Evolutionary conservation across 2,113 vertebrate genomes (phyloP).

Genomic region (Eptatretus burgeri): DNA sequence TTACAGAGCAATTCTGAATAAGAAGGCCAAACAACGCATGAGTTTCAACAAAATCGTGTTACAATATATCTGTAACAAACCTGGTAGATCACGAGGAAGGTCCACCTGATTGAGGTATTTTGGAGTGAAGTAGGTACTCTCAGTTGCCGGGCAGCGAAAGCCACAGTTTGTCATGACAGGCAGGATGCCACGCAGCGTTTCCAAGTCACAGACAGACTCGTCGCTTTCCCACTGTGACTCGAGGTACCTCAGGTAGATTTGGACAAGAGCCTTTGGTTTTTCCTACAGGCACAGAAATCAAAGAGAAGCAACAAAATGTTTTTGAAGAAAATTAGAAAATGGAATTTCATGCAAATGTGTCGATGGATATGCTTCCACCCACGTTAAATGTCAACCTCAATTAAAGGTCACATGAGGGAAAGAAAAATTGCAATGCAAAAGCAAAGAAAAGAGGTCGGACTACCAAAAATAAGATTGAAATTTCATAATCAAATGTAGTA

Average conservation of each 20-base stretch:
- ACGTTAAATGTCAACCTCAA: background rate
- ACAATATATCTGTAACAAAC: slow-evolving; percentile 11
- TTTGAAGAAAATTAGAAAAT: background rate
- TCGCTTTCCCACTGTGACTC: slow-evolving; percentile 20
- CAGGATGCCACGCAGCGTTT: slow-evolving; percentile 12
- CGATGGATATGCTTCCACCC: background rate
- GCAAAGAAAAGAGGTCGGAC: too few relatives aligned
- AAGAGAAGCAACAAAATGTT: background rate
- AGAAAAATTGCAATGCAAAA: too few relatives aligned
- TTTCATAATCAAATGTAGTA: too few relatives aligned
- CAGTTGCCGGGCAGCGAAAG: slow-evolving; percentile 15
- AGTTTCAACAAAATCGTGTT: too few relatives aligned
- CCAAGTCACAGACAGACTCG: slow-evolving; percentile 12
- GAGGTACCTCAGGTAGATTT: slow-evolving; percentile 30
- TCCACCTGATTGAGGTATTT: slow-evolving; percentile 21
- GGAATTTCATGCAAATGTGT: background rate
- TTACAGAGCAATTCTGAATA: too few relatives aligned
- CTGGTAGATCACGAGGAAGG: slow-evolving; percentile 19
- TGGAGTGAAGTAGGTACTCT: slow-evolving; percentile 22
- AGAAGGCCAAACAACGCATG: too few relatives aligned
- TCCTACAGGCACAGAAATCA: slow-evolving; percentile 13
- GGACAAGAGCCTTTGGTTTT: slow-evolving; percentile 17
- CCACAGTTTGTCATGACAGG: slow-evolving; percentile 25
- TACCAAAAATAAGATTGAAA: too few relatives aligned
- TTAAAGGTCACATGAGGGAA: background rate